Conservation (phyloP, 2,888 invertebrate species). For the Omphaloscelis lunosa region DNA sequence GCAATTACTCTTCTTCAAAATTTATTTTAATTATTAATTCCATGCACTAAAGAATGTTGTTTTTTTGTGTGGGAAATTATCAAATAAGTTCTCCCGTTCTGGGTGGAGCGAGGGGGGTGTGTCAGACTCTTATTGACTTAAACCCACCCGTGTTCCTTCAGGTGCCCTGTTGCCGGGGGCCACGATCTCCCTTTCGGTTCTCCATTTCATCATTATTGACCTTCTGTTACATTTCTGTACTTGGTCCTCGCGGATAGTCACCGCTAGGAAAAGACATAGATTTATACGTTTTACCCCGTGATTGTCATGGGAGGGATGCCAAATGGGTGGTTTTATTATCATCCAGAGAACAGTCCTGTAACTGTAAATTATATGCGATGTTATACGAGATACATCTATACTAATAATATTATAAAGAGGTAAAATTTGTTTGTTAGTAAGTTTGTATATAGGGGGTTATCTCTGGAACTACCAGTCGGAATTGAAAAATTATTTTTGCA, state of each 20-base stretch:
- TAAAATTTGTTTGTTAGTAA: too few species aligned
- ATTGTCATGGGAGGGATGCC: conserved; percentile 67
- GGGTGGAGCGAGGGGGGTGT: too few species aligned
- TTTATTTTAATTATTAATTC: not conserved
- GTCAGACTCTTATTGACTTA: too few species aligned
- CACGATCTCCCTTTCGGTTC: too few species aligned
- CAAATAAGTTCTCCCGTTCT: too few species aligned
- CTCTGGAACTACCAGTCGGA: too few species aligned
- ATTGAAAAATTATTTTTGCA: too few species aligned
- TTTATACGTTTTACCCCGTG: conserved; percentile 62
- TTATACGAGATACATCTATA: conserved; percentile 13
- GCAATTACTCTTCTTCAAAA: not conserved
- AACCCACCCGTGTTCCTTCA: too few species aligned
- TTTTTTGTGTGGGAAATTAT: too few species aligned
- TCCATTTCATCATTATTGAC: not conserved
- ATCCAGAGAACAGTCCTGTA: conserved; percentile 37
- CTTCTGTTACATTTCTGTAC: conserved; percentile 17
- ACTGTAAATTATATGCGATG: conserved; percentile 50
- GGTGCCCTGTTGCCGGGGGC: too few species aligned
- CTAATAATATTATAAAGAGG: too few species aligned
- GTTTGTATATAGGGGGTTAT: too few species aligned
- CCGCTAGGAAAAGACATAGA: conserved; percentile 49
- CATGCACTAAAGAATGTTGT: not conserved
- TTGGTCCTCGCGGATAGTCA: conserved; percentile 21
- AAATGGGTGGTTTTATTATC: conserved; percentile 65